A percentile compares a stretch with the other conserved stretches of the same genome.
These are phyloP conservation scores for Crenuchus spilurus DNA, from an alignment of 2,797 vertebrate genomes.

Conservation along the genomic window DNA sequence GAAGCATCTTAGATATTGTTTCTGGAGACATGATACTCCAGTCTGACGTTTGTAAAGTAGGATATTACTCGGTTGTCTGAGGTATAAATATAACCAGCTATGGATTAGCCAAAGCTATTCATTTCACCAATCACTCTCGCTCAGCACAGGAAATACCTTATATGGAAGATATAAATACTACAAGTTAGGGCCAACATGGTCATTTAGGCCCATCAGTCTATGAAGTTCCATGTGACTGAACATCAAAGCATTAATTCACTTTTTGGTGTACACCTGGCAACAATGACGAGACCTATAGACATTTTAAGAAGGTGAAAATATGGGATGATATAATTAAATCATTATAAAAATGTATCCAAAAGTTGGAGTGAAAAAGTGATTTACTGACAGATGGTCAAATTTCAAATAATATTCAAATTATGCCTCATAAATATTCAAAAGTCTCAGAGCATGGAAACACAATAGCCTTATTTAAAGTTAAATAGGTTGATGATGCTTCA, in stretches of 20 bases:
- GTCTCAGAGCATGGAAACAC: too few relatives aligned
- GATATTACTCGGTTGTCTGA: constrained; percentile 24
- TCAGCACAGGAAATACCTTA: background rate
- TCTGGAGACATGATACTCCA: constrained; percentile 15
- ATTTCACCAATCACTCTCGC: background rate
- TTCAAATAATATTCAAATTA: too few relatives aligned
- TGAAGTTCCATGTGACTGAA: background rate
- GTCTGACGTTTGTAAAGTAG: constrained; percentile 1
- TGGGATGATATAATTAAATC: too few relatives aligned
- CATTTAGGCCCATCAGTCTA: constrained; percentile 7
- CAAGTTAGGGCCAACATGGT: background rate
- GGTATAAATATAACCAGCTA: constrained; percentile 31
- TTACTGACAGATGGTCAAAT: too few relatives aligned
- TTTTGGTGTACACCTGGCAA: too few relatives aligned
- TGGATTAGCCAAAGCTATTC: background rate
- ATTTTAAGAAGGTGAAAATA: too few relatives aligned
- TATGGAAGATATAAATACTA: constrained; percentile 4
- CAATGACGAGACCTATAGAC: too few relatives aligned
- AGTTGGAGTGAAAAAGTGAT: too few relatives aligned
- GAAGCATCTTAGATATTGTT: constrained; percentile 15
- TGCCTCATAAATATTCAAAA: too few relatives aligned
- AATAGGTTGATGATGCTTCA: too few relatives aligned
- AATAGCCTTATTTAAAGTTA: too few relatives aligned
- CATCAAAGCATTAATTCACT: background rate
- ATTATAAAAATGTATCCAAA: too few relatives aligned